Evolutionary conservation across 1,140 invertebrate species (phyloP), one percentile per base, ranked within the genome.

Genomic region (Halesus radiatus): DNA sequence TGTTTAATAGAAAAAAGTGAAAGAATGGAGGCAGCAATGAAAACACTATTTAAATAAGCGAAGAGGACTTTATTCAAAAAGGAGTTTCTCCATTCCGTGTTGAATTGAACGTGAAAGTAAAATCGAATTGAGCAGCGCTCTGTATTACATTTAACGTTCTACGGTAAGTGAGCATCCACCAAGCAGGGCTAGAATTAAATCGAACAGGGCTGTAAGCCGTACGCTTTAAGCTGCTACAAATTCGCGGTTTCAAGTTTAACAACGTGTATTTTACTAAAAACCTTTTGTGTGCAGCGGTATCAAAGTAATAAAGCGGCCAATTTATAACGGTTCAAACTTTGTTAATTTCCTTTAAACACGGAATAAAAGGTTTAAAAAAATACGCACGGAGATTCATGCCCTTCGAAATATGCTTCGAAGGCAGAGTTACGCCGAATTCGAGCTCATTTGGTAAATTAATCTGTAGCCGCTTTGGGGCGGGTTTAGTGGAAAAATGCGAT

Each of bases 401-500:
- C 37, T 58, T 18, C 62, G 62, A 66, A 66, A 66, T 22, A 22
- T 22, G 62, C 26, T 66, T 29, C 62, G 62, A 29, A 26, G 16
- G 62, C 16, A 16, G 62, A 29, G 62, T 26, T 16, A 16, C 20
- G 60, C 8, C 60, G 60, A 64, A 64, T 64, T 50, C 45, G 52
- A 23, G 18, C 72, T 56, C 50, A 74, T 74, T 74, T 74, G 32
- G 50, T 26, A 56, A 74, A 74, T 74, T 74, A 74, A 66, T 66
- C 26, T 66, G 8, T 29, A 26, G 62, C 23, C 23, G 60, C 10
- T 66, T 16, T n/a, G 62, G 62, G 23, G 62, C 16, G 60, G 60
- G 37, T 45, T 45, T 45, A 45, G 37, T 13, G 37, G 23, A 64
- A 64, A 64, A 64, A 23, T 64, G 60, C 23, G 23, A 64, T 13